Base-by-base conservation (phyloP, 2,888 invertebrate species). In the Eilema depressum region DNA sequence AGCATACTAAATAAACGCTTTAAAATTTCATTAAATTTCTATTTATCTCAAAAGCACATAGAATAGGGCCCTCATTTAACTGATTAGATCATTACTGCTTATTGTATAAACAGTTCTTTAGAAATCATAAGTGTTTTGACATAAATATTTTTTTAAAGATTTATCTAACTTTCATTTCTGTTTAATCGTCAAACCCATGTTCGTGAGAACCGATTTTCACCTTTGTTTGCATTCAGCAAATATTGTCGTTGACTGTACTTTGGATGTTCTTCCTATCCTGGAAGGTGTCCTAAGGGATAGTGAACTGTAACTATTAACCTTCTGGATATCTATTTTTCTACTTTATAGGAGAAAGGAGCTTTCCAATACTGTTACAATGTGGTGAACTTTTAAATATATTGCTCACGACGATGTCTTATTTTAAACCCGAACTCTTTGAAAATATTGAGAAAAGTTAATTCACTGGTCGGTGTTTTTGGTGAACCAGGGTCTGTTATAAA, bases 301-400 rank as follows among this genome's bases (percentile, higher is more conserved):
- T 8, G 53, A 53, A n/a, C n/a, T 20, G 53, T 53, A 53, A n/a
- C 53, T 53, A 53, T n/a, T 53, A 53, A n/a, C 53, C 53, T 53
- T n/a, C 53, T n/a, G 53, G 53, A n/a, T 53, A 53, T 17, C 53
- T 53, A 53, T 53, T 53, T 17, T 53, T 53, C 53, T n/a, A n/a
- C 20, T 53, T 53, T n/a, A 53, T n/a, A n/a, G 2, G 53, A 53
- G 53, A n/a, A 53, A 53, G 10, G n/a, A n/a, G n/a, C 8, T n/a
- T 53, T n/a, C 53, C 20, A 53, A 53, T 53, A n/a, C n/a, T n/a
- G n/a, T n/a, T n/a, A 53, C n/a, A n/a, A n/a, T 53, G 53, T 53
- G n/a, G 53, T 53, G 53, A 53, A n/a, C 53, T 53, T 53, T 53
- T 53, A 53, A 53, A 53, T n/a, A 10, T 53, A n/a, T 53, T n/a